Base-by-base conservation (phyloP, 30 jellyfish, hydroid and myxozoan genomes). In the Haliclystus octoradiatus region DNA sequence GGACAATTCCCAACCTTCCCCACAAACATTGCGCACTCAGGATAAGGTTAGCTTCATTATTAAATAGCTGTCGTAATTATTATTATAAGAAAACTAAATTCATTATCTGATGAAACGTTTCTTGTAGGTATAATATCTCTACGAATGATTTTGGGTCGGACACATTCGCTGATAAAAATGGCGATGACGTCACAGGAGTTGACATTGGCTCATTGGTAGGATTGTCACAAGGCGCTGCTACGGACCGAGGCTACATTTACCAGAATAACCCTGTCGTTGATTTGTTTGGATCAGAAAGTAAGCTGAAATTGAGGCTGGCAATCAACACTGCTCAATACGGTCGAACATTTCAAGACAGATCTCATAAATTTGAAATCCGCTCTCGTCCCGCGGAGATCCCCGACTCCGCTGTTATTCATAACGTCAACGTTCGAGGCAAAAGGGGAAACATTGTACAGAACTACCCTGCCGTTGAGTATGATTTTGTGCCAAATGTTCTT, bases 361-460 rank as follows among this genome's bases (percentile, higher is more conserved):
- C 82, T 24, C 84, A 74, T 26, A 52, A 29, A 28, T 74, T 74
- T 63, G 77, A 57, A 2, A 74, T 74, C 19, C 68, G 76, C 29
- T 30, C 62, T 27, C 63, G 84, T 24, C 69, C 84, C 3, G 15
- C 77, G 26, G 77, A 63, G 22, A 34, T 74, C 26, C n/a, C n/a
- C n/a, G 28, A 62, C 0, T 76, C 72, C n/a, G 72, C 71, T 61
- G 75, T 57, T 3, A 70, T 88, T 31, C 50, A 53, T 65, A 86
- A 86, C 57, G 40, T 86, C 82, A 79, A 78, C 33, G 97, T 88
- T 28, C 94, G 97, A 29, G 97, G 97, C 61, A 88, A 88, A 68
- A 72, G 97, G 28, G 97, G 97, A 24, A 88, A 88, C 65, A 88
- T 88, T 75, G 97, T 88, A 62, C 97, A 80, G 62, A 78, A 52